Conservation (phyloP, 2,113 vertebrate genomes). For the Oreotrochilus melanogaster region DNA sequence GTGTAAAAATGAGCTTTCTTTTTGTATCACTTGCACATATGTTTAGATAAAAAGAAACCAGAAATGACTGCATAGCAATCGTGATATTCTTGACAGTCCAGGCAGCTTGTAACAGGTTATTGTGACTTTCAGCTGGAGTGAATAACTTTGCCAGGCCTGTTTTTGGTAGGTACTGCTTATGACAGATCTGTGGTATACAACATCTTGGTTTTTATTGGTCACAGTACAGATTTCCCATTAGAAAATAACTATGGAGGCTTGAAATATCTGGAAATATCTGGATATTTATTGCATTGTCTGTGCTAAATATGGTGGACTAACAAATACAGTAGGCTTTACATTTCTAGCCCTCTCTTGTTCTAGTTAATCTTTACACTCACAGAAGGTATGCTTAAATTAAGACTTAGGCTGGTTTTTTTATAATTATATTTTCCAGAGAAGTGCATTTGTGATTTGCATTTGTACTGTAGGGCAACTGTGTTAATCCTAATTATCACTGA, state of each 20-base stretch:
- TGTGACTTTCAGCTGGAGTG: neutral
- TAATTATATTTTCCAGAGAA: neutral
- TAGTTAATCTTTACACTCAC: neutral
- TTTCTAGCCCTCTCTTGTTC: neutral
- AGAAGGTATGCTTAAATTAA: neutral
- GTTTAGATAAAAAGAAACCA: neutral
- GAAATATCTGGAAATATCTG: neutral
- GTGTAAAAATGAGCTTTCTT: neutral
- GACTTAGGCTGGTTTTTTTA: neutral
- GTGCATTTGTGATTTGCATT: neutral
- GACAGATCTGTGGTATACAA: neutral
- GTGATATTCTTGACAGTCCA: neutral
- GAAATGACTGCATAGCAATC: neutral
- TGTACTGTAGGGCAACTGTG: neutral
- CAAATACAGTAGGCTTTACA: neutral
- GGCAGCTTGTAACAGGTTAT: neutral
- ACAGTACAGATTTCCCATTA: neutral
- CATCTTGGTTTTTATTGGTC: neutral
- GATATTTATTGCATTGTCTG: neutral
- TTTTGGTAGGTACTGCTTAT: neutral
- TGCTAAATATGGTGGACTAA: neutral
- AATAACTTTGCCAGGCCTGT: neutral
- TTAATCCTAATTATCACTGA: neutral
- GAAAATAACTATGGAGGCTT: neutral
- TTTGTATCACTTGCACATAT: neutral